Conservation (phyloP, 2,113 vertebrate species). For the Sinocyclocheilus anshuiensis region DNA sequence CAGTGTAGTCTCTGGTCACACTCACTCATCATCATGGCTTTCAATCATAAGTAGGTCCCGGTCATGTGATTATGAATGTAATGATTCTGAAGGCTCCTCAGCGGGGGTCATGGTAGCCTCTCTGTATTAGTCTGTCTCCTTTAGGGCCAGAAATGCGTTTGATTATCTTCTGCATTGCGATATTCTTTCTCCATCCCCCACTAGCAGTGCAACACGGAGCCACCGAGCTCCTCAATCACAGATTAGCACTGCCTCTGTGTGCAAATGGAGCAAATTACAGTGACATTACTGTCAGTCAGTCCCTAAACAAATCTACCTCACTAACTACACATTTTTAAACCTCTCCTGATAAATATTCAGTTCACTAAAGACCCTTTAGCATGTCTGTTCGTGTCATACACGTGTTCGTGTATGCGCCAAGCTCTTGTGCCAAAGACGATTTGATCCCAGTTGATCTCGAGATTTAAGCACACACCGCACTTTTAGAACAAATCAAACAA, state of each 20-base stretch:
- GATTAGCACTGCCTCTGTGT: conserved; percentile 64
- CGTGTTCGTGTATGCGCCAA: conserved; percentile 23
- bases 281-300: conserved; percentile 49
- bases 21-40: conserved; percentile 18
- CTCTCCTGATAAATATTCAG: background rate
- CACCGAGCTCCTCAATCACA: conserved; percentile 40
- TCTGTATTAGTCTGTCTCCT: conserved; percentile 43
- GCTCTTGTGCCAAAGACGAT: conserved; percentile 9
- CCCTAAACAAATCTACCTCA: conserved; percentile 25
- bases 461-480: conserved; percentile 25
- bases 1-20: conserved; percentile 17
- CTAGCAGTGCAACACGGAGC: conserved; percentile 38
- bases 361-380: conserved; percentile 30
- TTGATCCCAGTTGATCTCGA: conserved; percentile 28
- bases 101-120: conserved; percentile 25
- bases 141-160: conserved; percentile 54
- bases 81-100: conserved; percentile 21
- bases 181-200: conserved; percentile 48
- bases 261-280: conserved; percentile 66
- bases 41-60: background rate
- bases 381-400: background rate
- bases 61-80: conserved; percentile 4
- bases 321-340: conserved; percentile 23
- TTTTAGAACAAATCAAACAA: conserved; percentile 28
- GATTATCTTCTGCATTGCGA: conserved; percentile 78